Evolutionary conservation across 2,888 invertebrate genomes (phyloP).

Genomic region (Ischnura elegans): DNA sequence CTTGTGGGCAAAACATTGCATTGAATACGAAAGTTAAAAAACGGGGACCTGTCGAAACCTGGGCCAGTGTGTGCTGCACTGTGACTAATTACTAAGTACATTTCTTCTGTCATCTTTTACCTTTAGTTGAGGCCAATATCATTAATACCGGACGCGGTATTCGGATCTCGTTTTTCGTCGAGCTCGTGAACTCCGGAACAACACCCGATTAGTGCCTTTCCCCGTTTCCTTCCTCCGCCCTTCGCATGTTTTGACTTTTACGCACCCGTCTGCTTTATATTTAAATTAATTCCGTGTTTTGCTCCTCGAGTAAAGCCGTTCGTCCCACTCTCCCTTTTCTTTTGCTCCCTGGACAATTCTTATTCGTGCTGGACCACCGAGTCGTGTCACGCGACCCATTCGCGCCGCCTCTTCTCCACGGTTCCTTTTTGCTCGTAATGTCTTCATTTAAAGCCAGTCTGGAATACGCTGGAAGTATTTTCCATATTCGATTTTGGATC

Average conservation of each 20-base stretch:
- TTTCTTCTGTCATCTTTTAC: neutral
- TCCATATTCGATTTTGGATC: too few species aligned
- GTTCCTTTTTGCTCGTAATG: constrained; percentile 5
- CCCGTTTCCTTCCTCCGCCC: neutral
- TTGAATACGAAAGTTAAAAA: too few species aligned
- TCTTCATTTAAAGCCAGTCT: neutral
- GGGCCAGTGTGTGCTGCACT: too few species aligned
- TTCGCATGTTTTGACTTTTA: neutral
- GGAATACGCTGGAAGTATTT: neutral
- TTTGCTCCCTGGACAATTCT: neutral
- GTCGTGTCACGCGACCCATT: constrained; percentile 16
- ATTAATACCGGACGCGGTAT: neutral
- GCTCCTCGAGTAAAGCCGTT: too few species aligned
- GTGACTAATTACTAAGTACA: too few species aligned
- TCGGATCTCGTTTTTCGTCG: neutral
- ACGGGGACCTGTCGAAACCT: too few species aligned
- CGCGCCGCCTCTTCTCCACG: neutral
- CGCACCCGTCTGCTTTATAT: neutral
- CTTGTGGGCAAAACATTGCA: too few species aligned
- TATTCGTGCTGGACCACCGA: neutral
- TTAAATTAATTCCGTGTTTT: neutral
- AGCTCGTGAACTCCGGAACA: neutral
- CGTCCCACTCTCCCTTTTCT: neutral
- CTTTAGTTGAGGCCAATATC: neutral
- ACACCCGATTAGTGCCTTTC: neutral